These are phyloP conservation scores for Prunella strophiata DNA, from an alignment of 2,797 vertebrate species.

Conservation along the genomic window DNA sequence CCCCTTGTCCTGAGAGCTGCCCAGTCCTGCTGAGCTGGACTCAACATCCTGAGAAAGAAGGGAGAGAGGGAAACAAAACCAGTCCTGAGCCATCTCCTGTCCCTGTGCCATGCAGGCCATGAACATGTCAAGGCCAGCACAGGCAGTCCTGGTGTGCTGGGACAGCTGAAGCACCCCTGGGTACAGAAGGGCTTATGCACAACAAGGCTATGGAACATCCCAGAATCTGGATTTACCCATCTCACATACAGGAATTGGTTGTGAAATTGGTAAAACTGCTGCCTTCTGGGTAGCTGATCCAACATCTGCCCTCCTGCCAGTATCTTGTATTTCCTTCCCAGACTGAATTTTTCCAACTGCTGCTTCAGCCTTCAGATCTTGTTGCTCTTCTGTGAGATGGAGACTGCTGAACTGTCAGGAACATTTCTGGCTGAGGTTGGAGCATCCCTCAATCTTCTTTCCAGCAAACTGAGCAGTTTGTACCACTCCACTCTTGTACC, in stretches of 20 bases:
- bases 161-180: not conserved
- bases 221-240: not conserved
- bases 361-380: slow-evolving; percentile 7
- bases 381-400: not conserved
- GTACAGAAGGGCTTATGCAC: not conserved
- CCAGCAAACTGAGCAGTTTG: not conserved
- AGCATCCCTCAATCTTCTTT: not conserved
- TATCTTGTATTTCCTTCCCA: not conserved
- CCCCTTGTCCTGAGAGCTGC: not conserved
- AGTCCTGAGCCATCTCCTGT: not conserved
- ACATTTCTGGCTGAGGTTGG: not conserved
- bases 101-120: not conserved
- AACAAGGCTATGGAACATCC: not conserved
- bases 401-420: not conserved
- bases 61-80: not conserved
- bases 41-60: not conserved
- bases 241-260: not conserved
- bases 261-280: not conserved
- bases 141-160: not conserved
- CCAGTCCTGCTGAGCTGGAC: not conserved
- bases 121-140: accelerated
- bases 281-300: not conserved
- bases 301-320: not conserved
- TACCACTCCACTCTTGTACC: not conserved
- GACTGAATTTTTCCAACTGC: not conserved